Evolutionary conservation across 2,888 invertebrate species (phyloP), one percentile per base, ranked within the genome.

Genomic region (Folsomia candida): DNA sequence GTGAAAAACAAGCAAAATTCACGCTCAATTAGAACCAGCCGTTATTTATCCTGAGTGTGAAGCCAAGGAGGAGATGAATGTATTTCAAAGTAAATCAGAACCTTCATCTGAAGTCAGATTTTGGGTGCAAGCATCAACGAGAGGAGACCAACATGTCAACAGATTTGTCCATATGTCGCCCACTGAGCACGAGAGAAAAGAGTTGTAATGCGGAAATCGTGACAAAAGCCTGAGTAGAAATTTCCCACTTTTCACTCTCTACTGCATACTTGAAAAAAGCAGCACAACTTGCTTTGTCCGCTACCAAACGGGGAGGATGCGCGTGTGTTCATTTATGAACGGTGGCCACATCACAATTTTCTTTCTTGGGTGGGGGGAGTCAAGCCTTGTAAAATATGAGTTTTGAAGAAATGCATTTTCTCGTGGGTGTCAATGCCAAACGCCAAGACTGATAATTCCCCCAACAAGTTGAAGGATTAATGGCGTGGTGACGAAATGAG

Each of bases 121-220:
- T n/a, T n/a, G n/a, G n/a, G n/a, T n/a, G n/a, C n/a, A n/a, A n/a
- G n/a, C n/a, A n/a, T n/a, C n/a, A n/a, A n/a, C n/a, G n/a, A n/a
- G n/a, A n/a, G n/a, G n/a, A n/a, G n/a, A n/a, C n/a, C n/a, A n/a
- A n/a, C n/a, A n/a, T n/a, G 11, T 54, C 65, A 54, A 65, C 65
- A 65, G 37, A 65, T 65, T 65, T 65, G 65, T 65, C 65, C 65
- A 65, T 51, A 37, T 65, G 65, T 27, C 65, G 54, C 54, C 54
- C 22, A 54, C 54, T 47, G 18, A 54, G 22, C 22, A 54, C 22
- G 22, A 6, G 11, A 54, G n/a, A n/a, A 6, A 54, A 54, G 54
- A 20, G 6, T 20, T 54, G 54, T 54, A 54, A 54, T 54, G 54
- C 54, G 54, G 54, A 54, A 54, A 54, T 54, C 54, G 54, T 54